Evolutionary conservation across 2,888 invertebrate species (phyloP), one percentile per base, ranked within the genome.

Genomic region (Prionchulus punctatus): DNA sequence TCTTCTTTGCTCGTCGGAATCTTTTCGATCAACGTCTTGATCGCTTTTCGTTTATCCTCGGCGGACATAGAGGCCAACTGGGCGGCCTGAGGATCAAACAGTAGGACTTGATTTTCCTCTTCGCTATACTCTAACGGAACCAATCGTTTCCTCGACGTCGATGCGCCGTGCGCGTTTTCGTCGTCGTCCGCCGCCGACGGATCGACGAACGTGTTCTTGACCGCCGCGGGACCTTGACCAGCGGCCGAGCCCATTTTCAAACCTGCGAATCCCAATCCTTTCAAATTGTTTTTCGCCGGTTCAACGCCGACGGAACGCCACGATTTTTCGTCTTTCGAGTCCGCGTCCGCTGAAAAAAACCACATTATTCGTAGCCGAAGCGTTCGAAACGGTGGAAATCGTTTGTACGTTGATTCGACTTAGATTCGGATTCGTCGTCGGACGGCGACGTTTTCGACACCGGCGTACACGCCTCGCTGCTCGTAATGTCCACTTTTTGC

Each of bases 1-100:
- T 90, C 89, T 60, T 85, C 87, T 77, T 96, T 96, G 71, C 86
- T 89, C 7, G 94, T 96, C 59, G 98, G 98, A 70, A 99, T 99
- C 77, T 87, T 86, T 74, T 94, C 94, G 69, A 99, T 98, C 64
- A 99, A 81, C 61, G 85, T 85, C 78, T 96, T 96, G 66, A 96
- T 91, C 74, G 90, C 85, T 67, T 87, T 86, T 57, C 91, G 79
- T 74, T 96, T 96, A 74, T 99, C 98, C 73, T 98, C 94, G 59
- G 71, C 68, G n/a, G 70, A 67, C 53, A 60, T 18, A 1, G 27
- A 28, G 30, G 27, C 36, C 43, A 30, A 30, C 15, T n/a, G 3
- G 15, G 28, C 7, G 21, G n/a, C 21, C 25, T 26, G 2, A 66
- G 62, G 45, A 23, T 45, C 45, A n/a, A n/a, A 12, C 7, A 36